Evolutionary conservation across 2,888 invertebrate genomes (phyloP), one percentile per base, ranked within the genome.

Genomic region (Cataglyphis albicans): DNA sequence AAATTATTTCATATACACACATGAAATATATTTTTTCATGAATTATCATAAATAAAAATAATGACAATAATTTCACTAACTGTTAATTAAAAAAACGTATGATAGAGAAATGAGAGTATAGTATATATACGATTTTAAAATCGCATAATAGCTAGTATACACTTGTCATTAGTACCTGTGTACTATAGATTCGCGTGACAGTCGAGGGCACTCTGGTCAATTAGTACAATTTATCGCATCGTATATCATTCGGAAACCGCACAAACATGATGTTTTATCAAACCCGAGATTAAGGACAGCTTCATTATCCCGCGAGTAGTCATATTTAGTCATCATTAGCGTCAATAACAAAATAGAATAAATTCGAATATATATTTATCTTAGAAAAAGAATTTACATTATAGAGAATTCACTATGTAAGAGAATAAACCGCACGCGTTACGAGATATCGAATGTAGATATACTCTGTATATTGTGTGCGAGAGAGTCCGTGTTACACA

Each of bases 311-410:
- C 76, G 81, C 52, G n/a, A 52, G 48, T 81, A 81, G 68, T 85
- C 72, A 80, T 82, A 76, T n/a, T n/a, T n/a, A n/a, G n/a, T n/a
- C n/a, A n/a, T n/a, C n/a, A n/a, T 85, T 84, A 84, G 85, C 82
- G 52, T 90, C 61, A 89, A 90, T 89, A 89, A 91, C 90, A 91
- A 91, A 90, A 91, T 90, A 91, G 88, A 92, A 92, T 90, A 88
- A 91, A 89, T 89, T 91, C 89, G 90, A 91, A 88, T 91, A 89
- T 52, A 52, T 90, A 88, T 89, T 91, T 91, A 84, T 85, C 87
- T 92, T 90, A 90, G 88, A 89, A 92, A 91, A 92, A 86, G 88
- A 91, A 92, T 92, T 92, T 92, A 91, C 84, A 88, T 90, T 85
- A 85, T 87, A 86, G 86, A 88, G 85, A 86, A 88, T 84, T 88